Conservation (phyloP, 2,888 invertebrate genomes). For the Drosophila leonis region DNA sequence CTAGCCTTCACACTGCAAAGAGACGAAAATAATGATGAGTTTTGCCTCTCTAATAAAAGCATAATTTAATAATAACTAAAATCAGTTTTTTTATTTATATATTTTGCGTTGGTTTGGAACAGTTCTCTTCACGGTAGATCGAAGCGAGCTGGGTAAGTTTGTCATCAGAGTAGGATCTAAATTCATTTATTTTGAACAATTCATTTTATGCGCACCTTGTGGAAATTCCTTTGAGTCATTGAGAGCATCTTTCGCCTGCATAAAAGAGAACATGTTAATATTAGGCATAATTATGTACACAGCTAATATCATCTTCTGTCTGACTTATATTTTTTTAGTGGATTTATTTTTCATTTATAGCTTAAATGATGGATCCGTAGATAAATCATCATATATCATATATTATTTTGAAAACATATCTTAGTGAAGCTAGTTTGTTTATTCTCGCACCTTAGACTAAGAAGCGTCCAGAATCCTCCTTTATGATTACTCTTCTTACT, state of each 20-base stretch:
- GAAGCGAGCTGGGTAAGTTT: slow-evolving; percentile 78
- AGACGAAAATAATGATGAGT: neutral
- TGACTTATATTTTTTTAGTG: slow-evolving; percentile 5
- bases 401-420: neutral
- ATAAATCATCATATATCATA: slow-evolving; percentile 22
- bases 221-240: neutral
- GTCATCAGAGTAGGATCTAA: slow-evolving; percentile 42
- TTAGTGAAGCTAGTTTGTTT: neutral
- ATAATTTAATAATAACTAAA: neutral
- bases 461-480: neutral
- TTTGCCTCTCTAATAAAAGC: neutral
- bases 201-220: neutral
- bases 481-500: no score
- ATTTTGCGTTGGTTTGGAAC: slow-evolving; percentile 60
- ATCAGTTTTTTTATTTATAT: slow-evolving; percentile 18
- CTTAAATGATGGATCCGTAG: slow-evolving; percentile 36
- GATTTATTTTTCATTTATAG: slow-evolving; percentile 22
- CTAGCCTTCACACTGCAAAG: neutral
- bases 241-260: neutral
- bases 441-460: neutral
- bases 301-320: no score
- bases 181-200: neutral
- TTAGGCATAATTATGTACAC: neutral
- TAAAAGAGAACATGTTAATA: neutral
- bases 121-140: slow-evolving; percentile 75